Evolutionary conservation across 2,113 vertebrate species (phyloP).

Genomic region (Pygoscelis antarcticus): DNA sequence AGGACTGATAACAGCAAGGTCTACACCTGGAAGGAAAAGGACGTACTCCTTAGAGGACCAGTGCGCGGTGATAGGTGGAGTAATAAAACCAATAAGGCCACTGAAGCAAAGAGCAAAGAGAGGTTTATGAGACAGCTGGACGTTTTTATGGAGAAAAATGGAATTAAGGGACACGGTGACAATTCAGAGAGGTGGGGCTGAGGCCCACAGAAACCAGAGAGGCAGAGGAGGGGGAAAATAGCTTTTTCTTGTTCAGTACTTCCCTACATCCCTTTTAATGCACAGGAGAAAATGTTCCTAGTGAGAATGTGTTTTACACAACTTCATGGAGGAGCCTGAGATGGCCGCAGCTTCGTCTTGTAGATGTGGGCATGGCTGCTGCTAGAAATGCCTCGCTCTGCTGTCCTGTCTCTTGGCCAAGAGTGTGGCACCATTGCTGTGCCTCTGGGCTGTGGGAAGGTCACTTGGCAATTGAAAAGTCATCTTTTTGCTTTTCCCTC

Average conservation of each 20-base stretch:
- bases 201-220: background rate
- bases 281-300: background rate
- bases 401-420: background rate
- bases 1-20: background rate
- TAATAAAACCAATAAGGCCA: background rate
- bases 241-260: background rate
- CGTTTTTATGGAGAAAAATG: background rate
- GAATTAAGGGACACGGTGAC: background rate
- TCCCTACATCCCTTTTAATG: background rate
- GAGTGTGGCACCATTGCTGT: background rate
- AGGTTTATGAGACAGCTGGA: background rate
- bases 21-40: background rate
- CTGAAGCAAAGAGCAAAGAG: background rate
- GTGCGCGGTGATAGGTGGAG: fast-evolving
- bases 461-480: background rate
- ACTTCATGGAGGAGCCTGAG: background rate
- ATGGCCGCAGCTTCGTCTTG: fast-evolving
- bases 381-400: background rate
- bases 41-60: background rate
- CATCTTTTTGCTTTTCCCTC: background rate
- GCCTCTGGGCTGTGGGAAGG: background rate
- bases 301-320: background rate
- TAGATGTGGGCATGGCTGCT: background rate
- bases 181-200: background rate
- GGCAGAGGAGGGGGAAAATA: background rate